phyloP scores from a whole-genome alignment of 2,113 vertebrate species.

The Spermophilus dauricus region DNA sequence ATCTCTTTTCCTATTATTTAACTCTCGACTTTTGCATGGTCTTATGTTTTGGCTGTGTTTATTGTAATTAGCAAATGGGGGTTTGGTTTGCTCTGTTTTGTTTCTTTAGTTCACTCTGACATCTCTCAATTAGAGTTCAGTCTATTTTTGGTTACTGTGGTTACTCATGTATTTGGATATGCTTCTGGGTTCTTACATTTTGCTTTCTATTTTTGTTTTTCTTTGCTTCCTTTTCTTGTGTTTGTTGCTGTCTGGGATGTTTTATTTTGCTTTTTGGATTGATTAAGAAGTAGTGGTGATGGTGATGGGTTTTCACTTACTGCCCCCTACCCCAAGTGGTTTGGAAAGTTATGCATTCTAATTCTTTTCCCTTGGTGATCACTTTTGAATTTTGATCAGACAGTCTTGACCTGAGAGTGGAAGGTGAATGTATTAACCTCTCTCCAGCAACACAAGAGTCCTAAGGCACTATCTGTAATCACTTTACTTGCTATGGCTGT shows the following conservation, averaged over 20 bases:
- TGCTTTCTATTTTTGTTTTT: slow-evolving; percentile 17
- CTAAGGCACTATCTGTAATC: background rate
- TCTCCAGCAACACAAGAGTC: background rate
- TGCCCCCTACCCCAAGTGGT: background rate
- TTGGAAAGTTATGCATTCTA: background rate
- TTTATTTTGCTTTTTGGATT: slow-evolving; percentile 44
- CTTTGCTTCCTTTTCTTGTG: background rate
- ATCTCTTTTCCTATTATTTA: background rate
- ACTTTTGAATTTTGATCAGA: background rate
- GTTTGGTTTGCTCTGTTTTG: background rate
- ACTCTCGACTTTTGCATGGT: background rate
- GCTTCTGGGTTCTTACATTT: slow-evolving; percentile 52
- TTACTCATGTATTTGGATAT: background rate
- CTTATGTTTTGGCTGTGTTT: background rate
- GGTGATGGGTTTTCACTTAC: background rate
- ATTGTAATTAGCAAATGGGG: background rate
- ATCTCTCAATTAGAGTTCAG: slow-evolving; percentile 43
- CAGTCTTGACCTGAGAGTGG: slow-evolving; percentile 1
- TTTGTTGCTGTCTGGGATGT: background rate
- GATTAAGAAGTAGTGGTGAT: background rate
- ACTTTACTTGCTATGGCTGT: background rate
- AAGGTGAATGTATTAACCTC: background rate
- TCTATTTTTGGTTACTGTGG: background rate
- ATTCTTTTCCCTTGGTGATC: slow-evolving; percentile 52
- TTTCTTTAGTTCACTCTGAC: background rate